A percentile compares a stretch with the other conserved stretches of the same genome.
These are phyloP conservation scores for Hyalella azteca DNA, from an alignment of 2,888 invertebrate species.

Conservation along the genomic window DNA sequence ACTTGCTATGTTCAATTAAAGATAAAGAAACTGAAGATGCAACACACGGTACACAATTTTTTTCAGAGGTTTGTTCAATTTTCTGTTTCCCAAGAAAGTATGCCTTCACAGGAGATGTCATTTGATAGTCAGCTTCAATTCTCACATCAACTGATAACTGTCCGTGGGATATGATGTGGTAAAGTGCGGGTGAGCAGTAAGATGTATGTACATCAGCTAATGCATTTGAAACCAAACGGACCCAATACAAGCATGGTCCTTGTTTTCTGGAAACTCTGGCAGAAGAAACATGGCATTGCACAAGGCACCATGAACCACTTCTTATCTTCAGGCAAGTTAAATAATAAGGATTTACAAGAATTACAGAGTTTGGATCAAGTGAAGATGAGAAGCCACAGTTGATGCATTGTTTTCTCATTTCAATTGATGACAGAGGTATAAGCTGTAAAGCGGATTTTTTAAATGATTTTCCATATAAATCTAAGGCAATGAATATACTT, in stretches of 20 bases:
- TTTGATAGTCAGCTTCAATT: neutral
- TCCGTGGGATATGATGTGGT: slow-evolving; percentile 29
- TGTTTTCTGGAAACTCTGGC: no score
- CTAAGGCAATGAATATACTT: neutral
- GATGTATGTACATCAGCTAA: slow-evolving; percentile 18
- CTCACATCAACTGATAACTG: neutral
- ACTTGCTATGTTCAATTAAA: slow-evolving; percentile 41
- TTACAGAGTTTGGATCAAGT: slow-evolving; percentile 45
- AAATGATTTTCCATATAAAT: neutral
- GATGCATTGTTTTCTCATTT: neutral
- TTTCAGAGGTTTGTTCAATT: neutral
- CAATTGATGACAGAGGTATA: neutral
- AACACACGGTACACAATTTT: slow-evolving; percentile 7
- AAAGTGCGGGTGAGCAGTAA: slow-evolving; percentile 42
- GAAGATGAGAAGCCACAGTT: neutral
- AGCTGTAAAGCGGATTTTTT: neutral
- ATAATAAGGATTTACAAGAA: slow-evolving; percentile 37
- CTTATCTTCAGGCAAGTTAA: slow-evolving; percentile 29
- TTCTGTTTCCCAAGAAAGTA: neutral
- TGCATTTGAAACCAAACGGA: neutral
- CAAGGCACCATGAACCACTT: slow-evolving; percentile 45
- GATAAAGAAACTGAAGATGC: slow-evolving; percentile 45
- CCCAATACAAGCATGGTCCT: no score
- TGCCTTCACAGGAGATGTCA: slow-evolving; percentile 27
- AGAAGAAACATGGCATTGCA: neutral